Evolutionary conservation across 2,888 invertebrate genomes (phyloP), one percentile per base, ranked within the genome.

Genomic region (Pteria penguin): DNA sequence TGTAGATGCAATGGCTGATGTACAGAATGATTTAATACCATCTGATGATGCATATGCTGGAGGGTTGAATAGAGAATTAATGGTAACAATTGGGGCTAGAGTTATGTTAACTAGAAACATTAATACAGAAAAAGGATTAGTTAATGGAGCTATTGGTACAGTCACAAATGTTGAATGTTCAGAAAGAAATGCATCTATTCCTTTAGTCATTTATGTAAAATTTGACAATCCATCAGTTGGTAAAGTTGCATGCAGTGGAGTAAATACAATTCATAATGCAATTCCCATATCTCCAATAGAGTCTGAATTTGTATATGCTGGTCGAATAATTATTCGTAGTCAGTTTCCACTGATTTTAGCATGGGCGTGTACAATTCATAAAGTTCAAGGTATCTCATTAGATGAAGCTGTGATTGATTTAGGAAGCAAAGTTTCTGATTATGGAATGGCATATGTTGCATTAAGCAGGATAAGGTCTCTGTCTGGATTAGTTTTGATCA

Each of bases 361-460:
- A 4, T 76, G 63, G 65, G 72, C 76, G 18, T 76, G 72, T 57
- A 76, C 76, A 24, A 68, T 76, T 27, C 72, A 75, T 60, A 76
- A 65, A 76, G 69, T 76, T 36, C 76, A 72, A 73, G 76, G 76
- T 4, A 22, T 72, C n/a, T 57, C 76, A n/a, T 45, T 72, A 29
- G 33, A 54, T n/a, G 27, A 29, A 27, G 24, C 26, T 67, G 58
- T 27, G 32, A n/a, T 72, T 29, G 72, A 72, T 62, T 22, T 76
- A 29, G 76, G 76, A 22, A 54, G 65, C n/a, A 61, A 31, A 27
- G 27, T 76, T 57, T 76, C 73, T 69, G 68, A 76, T 22, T 57
- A 67, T 57, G 65, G 76, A n/a, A 69, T 72, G 72, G 72, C 72
- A 54, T 76, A 69, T 72, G 76, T 76, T 45, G 69, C 72, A 26